Conservation (phyloP, 2,113 vertebrate species). For the Pimephales promelas region DNA sequence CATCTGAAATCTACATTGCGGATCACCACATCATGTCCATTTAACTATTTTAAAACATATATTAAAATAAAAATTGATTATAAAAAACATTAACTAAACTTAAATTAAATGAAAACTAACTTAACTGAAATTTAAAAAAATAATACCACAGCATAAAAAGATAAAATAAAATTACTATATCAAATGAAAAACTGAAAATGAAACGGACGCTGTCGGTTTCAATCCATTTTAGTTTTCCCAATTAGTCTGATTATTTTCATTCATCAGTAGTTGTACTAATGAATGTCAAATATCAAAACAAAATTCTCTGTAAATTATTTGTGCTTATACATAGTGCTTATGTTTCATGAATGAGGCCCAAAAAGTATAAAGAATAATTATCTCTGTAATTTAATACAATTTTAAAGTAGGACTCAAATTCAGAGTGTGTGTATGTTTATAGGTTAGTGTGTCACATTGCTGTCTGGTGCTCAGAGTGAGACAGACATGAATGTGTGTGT, state of each 20-base stretch:
- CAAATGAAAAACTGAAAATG: background rate
- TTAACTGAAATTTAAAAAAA: background rate
- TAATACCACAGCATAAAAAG: background rate
- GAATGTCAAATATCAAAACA: too few relatives aligned
- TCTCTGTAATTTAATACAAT: too few relatives aligned
- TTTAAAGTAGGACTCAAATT: background rate
- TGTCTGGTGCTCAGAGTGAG: background rate
- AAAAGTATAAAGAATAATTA: background rate
- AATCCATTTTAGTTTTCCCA: background rate
- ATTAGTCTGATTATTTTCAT: background rate
- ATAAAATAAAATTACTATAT: background rate
- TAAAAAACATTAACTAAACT: background rate
- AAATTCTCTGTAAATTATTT: background rate
- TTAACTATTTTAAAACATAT: background rate
- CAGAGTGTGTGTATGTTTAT: background rate
- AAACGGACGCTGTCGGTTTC: background rate
- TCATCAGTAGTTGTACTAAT: background rate
- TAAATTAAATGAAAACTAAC: background rate
- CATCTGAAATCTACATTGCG: too few relatives aligned
- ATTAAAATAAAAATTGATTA: background rate
- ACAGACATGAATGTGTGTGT: background rate
- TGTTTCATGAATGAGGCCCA: background rate
- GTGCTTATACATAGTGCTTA: background rate
- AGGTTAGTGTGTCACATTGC: slow-evolving; percentile 3
- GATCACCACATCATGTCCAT: too few relatives aligned